Conservation (phyloP, 2,888 invertebrate genomes). For the Rhopalosiphum nymphaeae region DNA sequence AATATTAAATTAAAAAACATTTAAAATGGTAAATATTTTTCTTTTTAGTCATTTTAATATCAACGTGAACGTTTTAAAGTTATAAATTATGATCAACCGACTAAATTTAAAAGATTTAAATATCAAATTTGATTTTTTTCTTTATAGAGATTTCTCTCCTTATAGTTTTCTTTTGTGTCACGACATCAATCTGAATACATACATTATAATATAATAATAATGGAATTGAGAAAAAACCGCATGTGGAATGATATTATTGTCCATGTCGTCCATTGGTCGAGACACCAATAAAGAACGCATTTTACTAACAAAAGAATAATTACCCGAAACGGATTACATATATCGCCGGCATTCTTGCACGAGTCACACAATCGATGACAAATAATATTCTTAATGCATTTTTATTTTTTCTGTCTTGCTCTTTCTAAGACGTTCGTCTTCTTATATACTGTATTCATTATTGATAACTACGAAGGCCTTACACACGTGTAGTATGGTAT, state of each 20-base stretch:
- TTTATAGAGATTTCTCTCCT: constrained; percentile 24
- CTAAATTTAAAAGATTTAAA: constrained; percentile 10
- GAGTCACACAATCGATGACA: constrained; percentile 65
- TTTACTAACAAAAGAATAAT: constrained; percentile 65
- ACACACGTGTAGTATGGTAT: constrained; percentile 5
- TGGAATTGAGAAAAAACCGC: constrained; percentile 64
- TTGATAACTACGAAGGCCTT: constrained; percentile 64
- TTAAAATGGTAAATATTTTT: neutral
- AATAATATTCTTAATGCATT: constrained; percentile 65
- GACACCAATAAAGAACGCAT: constrained; percentile 61
- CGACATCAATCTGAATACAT: constrained; percentile 59
- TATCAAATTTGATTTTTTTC: constrained; percentile 5
- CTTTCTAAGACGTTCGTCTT: constrained; percentile 47
- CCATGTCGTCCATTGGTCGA: constrained; percentile 62
- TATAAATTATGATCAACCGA: constrained; percentile 12
- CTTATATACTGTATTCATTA: constrained; percentile 58
- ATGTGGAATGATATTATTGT: constrained; percentile 59
- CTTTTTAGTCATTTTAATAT: neutral
- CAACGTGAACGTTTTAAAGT: neutral
- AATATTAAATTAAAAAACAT: neutral
- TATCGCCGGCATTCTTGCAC: constrained; percentile 64
- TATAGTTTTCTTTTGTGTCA: constrained; percentile 56
- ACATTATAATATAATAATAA: constrained; percentile 62
- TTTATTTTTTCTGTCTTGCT: constrained; percentile 41
- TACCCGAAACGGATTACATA: constrained; percentile 64